These are phyloP conservation scores for Drosophila bipectinata DNA, from an alignment of 1,140 invertebrate genomes.

Conservation along the genomic window DNA sequence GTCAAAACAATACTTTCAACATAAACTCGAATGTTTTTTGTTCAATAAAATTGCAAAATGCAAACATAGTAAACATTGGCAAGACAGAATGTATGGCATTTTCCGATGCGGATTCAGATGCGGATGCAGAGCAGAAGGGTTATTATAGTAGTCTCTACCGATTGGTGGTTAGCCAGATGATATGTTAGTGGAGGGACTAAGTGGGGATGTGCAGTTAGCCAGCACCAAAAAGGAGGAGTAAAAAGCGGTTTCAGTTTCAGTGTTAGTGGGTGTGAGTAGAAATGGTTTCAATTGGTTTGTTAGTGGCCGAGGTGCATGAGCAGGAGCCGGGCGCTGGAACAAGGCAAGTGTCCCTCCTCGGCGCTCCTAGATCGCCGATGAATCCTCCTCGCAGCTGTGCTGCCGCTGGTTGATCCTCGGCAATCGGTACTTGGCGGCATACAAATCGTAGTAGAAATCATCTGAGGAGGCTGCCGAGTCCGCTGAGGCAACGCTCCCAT, in stretches of 20 bases:
- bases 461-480: conserved; percentile 41
- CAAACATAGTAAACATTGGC: conserved; percentile 65
- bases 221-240: conserved; percentile 36
- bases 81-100: conserved; percentile 43
- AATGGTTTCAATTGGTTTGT: conserved; percentile 7
- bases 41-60: conserved; percentile 46
- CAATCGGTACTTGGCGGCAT: conserved; percentile 62
- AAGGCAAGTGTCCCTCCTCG: conserved; percentile 2
- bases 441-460: conserved; percentile 69
- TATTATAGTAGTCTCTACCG: conserved; percentile 17
- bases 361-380: conserved; percentile 37
- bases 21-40: conserved; percentile 43
- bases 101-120: conserved; percentile 24
- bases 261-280: conserved; percentile 32
- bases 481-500: conserved; percentile 33
- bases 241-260: conserved; percentile 11
- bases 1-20: conserved; percentile 35
- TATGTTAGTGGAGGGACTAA: conserved; percentile 1
- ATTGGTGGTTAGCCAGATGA: conserved; percentile 28
- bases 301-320: conserved; percentile 20
- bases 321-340: neutral
- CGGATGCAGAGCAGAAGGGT: conserved; percentile 14
- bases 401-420: conserved; percentile 60
- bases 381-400: conserved; percentile 64
- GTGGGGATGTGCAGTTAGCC: conserved; percentile 17